A percentile compares a stretch with the other conserved stretches of the same genome.
These are phyloP conservation scores for Acanthopagrus latus DNA, from an alignment of 2,797 vertebrate species.

Conservation along the genomic window DNA sequence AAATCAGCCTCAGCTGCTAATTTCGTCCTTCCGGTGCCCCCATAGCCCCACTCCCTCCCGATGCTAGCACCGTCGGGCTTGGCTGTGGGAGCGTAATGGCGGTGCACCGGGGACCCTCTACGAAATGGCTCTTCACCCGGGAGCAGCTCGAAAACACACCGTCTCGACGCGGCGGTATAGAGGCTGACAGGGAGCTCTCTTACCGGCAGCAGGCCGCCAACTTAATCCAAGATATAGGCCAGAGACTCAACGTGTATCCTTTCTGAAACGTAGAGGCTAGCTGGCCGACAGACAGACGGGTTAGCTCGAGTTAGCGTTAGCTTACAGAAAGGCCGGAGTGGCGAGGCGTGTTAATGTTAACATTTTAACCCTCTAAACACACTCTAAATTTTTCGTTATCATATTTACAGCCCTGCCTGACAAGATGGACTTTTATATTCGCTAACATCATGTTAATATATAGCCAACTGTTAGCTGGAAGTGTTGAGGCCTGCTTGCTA, in stretches of 20 bases:
- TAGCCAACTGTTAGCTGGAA: too few species aligned
- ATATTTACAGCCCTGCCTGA: accelerated
- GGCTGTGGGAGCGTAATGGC: slow-evolving; percentile 88
- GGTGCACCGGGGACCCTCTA: slow-evolving; percentile 87
- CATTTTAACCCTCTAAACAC: accelerated
- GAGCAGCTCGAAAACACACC: slow-evolving; percentile 96
- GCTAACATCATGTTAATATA: accelerated
- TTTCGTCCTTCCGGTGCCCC: slow-evolving; percentile 65
- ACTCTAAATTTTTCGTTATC: accelerated
- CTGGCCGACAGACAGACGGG: slow-evolving; percentile 8
- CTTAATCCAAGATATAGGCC: slow-evolving; percentile 97
- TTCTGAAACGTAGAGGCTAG: slow-evolving; percentile 34
- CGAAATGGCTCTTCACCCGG: slow-evolving; percentile 97
- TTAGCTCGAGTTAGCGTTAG: slow-evolving; percentile 55
- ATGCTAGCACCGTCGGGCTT: slow-evolving; percentile 79
- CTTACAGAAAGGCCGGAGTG: background rate
- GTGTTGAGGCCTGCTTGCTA: slow-evolving; percentile 50
- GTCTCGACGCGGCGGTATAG: slow-evolving; percentile 93
- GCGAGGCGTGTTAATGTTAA: background rate
- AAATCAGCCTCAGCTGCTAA: background rate
- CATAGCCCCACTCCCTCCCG: slow-evolving; percentile 67
- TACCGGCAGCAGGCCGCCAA: slow-evolving; percentile 98
- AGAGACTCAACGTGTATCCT: slow-evolving; percentile 99
- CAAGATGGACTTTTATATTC: accelerated
- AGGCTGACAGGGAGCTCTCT: slow-evolving; percentile 95